A percentile compares a stretch with the other conserved stretches of the same genome.
These are phyloP conservation scores for Pterobdella sp. DNA, from an alignment of 2,888 invertebrate species.

Conservation along the genomic window DNA sequence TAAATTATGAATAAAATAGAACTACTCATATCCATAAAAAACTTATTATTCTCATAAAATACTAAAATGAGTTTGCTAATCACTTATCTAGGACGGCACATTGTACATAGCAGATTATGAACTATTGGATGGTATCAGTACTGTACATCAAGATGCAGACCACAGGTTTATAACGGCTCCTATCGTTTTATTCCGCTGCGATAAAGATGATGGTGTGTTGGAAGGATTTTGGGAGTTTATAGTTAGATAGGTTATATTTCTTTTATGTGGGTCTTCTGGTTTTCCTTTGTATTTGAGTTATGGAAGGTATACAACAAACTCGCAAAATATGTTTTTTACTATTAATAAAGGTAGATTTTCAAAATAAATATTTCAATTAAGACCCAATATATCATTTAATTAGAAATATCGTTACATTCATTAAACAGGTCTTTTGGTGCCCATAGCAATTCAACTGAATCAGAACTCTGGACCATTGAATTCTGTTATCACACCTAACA, in stretches of 20 bases:
- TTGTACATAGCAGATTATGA: slow-evolving; percentile 37
- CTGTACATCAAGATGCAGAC: slow-evolving; percentile 34
- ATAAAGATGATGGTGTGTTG: background rate
- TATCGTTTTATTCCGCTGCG: slow-evolving; percentile 33
- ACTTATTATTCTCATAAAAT: background rate
- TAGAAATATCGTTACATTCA: background rate
- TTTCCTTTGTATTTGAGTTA: no score
- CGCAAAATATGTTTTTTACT: no score
- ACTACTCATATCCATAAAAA: background rate
- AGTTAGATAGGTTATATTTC: background rate
- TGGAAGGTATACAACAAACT: no score
- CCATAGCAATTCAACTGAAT: slow-evolving; percentile 53
- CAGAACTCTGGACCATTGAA: slow-evolving; percentile 48
- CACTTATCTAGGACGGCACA: slow-evolving; percentile 33
- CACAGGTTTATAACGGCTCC: slow-evolving; percentile 41
- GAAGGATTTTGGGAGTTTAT: background rate
- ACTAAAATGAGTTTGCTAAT: background rate
- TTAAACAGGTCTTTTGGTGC: slow-evolving; percentile 46
- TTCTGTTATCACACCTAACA: slow-evolving; percentile 45
- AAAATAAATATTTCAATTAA: no score
- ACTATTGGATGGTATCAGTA: slow-evolving; percentile 31
- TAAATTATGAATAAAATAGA: background rate
- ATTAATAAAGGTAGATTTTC: no score
- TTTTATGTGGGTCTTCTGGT: background rate
- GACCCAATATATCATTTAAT: no score